These are phyloP conservation scores for Omphaloscelis lunosa DNA, from an alignment of 2,888 invertebrate species.

Conservation along the genomic window DNA sequence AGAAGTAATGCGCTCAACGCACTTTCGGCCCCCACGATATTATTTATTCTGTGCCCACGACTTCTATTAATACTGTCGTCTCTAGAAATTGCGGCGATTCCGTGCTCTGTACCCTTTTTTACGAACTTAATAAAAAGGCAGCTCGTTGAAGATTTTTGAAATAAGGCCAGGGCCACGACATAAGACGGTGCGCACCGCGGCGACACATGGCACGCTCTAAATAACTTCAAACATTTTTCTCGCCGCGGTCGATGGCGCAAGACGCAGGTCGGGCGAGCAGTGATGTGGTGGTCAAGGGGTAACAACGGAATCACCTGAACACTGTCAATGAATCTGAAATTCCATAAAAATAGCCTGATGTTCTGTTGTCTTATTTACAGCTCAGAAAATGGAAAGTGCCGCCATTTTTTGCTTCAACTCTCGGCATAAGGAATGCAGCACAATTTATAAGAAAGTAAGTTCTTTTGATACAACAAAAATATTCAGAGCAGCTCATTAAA, in stretches of 20 bases:
- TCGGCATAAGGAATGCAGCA: constrained; percentile 86
- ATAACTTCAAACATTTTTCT: too few relatives aligned
- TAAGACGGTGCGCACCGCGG: too few relatives aligned
- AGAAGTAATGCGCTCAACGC: not conserved
- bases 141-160: not conserved
- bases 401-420: constrained; percentile 88
- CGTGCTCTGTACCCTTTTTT: not conserved
- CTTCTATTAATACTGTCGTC: not conserved
- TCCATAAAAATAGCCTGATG: not conserved
- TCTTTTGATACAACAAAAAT: constrained; percentile 10
- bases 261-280: too few relatives aligned
- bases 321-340: not conserved
- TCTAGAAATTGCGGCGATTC: not conserved
- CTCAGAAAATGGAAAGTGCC: constrained; percentile 89
- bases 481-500: constrained; percentile 12
- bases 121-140: too few relatives aligned
- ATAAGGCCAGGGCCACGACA: too few relatives aligned
- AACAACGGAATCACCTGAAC: not conserved
- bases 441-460: constrained; percentile 88
- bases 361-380: constrained; percentile 68
- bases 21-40: not conserved
- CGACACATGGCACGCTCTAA: too few relatives aligned
- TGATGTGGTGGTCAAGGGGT: too few relatives aligned
- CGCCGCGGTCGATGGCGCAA: too few relatives aligned
- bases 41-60: not conserved